A percentile compares a stretch with the other conserved stretches of the same genome.
Conservation (phyloP, 2,888 invertebrate species). For the Eupithecia vulgata region DNA sequence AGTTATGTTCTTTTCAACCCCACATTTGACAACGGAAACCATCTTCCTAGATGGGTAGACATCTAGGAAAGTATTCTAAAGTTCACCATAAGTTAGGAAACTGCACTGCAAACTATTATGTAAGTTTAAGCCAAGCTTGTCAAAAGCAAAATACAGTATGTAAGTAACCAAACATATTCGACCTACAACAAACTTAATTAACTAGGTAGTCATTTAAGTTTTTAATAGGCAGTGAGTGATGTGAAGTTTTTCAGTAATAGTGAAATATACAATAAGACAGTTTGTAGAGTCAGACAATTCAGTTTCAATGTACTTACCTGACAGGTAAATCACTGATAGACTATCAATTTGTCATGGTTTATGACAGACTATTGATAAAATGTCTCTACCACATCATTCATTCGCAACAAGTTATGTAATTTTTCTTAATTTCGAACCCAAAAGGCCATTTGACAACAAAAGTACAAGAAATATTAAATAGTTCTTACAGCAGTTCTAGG, state of each 20-base stretch:
- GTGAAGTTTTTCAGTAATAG: not conserved
- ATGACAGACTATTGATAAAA: slow-evolving; percentile 25
- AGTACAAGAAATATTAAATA: not conserved
- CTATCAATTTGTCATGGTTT: slow-evolving; percentile 35
- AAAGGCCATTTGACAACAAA: not conserved
- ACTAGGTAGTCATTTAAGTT: not conserved
- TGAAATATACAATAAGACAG: not conserved
- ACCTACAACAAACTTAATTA: not conserved
- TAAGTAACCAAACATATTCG: not conserved
- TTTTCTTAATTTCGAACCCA: not conserved
- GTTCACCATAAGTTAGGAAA: not conserved
- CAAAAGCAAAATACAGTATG: not conserved
- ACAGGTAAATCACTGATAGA: slow-evolving; percentile 49
- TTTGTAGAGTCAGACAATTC: not conserved
- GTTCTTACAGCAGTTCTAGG: not conserved
- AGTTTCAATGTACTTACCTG: slow-evolving; percentile 17
- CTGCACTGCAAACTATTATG: not conserved
- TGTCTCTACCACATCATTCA: not conserved
- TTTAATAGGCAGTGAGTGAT: not conserved
- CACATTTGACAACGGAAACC: not conserved
- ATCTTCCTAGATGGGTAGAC: not conserved
- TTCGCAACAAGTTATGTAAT: not conserved
- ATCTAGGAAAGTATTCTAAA: not conserved
- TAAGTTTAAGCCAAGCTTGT: not conserved
- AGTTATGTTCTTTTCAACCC: not conserved